Evolutionary conservation across 1,140 invertebrate species (phyloP).

Genomic region (Trissolcus basalis): DNA sequence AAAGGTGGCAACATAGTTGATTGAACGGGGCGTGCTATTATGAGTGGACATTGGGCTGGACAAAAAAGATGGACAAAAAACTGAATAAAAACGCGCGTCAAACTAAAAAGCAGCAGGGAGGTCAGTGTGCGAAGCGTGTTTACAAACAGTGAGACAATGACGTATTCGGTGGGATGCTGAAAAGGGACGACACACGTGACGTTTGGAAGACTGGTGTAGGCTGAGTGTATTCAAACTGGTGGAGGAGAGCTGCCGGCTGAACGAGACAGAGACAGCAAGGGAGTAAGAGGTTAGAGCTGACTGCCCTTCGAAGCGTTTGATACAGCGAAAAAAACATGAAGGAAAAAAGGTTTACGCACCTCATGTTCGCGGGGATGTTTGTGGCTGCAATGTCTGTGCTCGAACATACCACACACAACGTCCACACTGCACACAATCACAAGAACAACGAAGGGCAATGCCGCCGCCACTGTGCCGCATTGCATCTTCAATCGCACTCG

Average conservation of each 20-base stretch:
- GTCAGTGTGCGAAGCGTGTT: conserved; percentile 27
- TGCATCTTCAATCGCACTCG: conserved; percentile 74
- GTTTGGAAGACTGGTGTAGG: background rate
- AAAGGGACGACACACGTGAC: conserved; percentile 5
- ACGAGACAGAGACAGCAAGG: conserved; percentile 8
- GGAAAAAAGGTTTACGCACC: conserved; percentile 67
- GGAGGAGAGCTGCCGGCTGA: conserved; percentile 15
- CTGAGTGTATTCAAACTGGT: background rate
- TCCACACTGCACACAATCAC: conserved; percentile 68
- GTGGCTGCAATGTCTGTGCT: conserved; percentile 75
- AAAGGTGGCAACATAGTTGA: too few species aligned
- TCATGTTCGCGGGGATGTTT: conserved; percentile 76
- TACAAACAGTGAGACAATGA: conserved; percentile 36
- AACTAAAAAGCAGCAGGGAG: background rate
- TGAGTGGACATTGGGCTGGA: background rate
- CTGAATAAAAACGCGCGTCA: background rate
- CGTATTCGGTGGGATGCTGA: conserved; percentile 2
- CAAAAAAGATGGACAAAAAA: background rate
- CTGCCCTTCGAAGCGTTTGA: conserved; percentile 15
- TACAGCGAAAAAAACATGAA: conserved; percentile 12
- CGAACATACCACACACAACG: conserved; percentile 72
- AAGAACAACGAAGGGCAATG: conserved; percentile 65
- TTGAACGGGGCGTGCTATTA: too few species aligned
- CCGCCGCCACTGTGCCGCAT: conserved; percentile 67
- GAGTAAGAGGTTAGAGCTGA: conserved; percentile 18